phyloP scores from a whole-genome alignment of 2,888 invertebrate species.

The Lamellibrachia columna region DNA sequence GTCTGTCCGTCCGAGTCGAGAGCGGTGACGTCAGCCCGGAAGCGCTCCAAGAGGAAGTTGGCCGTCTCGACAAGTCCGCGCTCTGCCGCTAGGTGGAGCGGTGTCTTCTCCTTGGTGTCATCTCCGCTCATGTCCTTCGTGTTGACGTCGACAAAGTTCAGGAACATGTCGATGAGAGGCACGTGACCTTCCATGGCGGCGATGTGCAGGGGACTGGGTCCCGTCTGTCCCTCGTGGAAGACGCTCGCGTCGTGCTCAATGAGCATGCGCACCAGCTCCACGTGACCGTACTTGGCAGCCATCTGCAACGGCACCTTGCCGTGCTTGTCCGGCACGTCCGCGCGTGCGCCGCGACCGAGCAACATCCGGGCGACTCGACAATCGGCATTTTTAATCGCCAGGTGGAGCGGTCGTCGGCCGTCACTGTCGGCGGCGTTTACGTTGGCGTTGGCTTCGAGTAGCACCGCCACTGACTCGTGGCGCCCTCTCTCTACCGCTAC shows the following conservation, averaged over 20 bases:
- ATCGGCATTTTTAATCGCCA: slow-evolving; percentile 32
- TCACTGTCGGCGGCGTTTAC: slow-evolving; percentile 32
- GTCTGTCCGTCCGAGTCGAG: slow-evolving; percentile 34
- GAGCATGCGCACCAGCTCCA: slow-evolving; percentile 38
- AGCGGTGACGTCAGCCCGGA: slow-evolving; percentile 35
- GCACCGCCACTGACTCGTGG: slow-evolving; percentile 27
- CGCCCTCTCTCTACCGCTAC: slow-evolving; percentile 31
- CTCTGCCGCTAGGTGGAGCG: slow-evolving; percentile 35
- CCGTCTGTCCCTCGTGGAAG: slow-evolving; percentile 34
- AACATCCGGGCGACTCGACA: slow-evolving; percentile 31
- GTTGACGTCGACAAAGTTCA: slow-evolving; percentile 36
- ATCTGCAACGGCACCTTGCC: slow-evolving; percentile 34
- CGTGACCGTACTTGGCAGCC: slow-evolving; percentile 37
- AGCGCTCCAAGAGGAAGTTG: slow-evolving; percentile 33
- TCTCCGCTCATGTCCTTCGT: not conserved
- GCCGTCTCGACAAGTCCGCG: slow-evolving; percentile 36
- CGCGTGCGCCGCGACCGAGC: slow-evolving; percentile 34
- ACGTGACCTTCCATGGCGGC: slow-evolving; percentile 41
- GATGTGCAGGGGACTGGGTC: slow-evolving; percentile 37
- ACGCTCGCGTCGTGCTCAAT: slow-evolving; percentile 36
- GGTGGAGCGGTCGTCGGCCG: slow-evolving; percentile 35
- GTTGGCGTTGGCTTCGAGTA: slow-evolving; percentile 37
- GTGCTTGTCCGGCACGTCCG: slow-evolving; percentile 24
- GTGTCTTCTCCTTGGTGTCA: slow-evolving; percentile 28
- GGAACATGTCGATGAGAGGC: slow-evolving; percentile 36